Evolutionary conservation across 2,113 vertebrate genomes (phyloP), one percentile per base, ranked within the genome.

Genomic region (Butastur rufipennis): DNA sequence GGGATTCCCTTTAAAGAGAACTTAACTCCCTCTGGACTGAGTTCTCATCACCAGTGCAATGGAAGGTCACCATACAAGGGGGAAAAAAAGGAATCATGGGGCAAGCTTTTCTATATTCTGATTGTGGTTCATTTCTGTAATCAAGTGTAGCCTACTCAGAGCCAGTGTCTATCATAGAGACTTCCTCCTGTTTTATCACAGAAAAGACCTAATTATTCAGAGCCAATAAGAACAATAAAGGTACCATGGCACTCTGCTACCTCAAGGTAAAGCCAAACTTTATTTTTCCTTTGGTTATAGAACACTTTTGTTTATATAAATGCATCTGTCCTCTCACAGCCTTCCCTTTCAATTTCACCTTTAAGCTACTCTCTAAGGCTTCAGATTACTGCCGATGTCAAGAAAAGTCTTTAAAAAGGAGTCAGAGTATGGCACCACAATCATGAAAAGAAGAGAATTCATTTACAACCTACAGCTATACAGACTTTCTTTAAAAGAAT

Each of bases 81-180:
- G 1, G 5, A 20, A 34, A 25, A 48, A 61, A 38, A 12, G 1
- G 4, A 63, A 31, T 18, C 31, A 11, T 0, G 0, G 3, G 42
- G 16, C 9, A 66, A 84, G 34, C 18, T 58, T 47, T 27, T 31
- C 7, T 32, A 40, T 80, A 47, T 65, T 58, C 45, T 50, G 11
- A 10, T 53, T 71, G 16, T 90, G 7, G 11, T 52, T 79, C 4
- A 21, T 81, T 65, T 88, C 38, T 40, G 13, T 43, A 85, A 27
- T 52, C 13, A 75, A 72, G 7, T 16, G 27, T 34, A 68, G 26
- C 21, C 20, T 82, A 18, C 23, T 61, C 18, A 63, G 17, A 85
- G 61, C 3, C 31, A 56, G 9, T 31, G 16, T 29, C 12, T 67
- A 34, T 34, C 43, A 55, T 32, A 53, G 56, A 74, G 42, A 42